phyloP scores from a whole-genome alignment of 1,140 invertebrate genomes.

The Formica exsecta region DNA sequence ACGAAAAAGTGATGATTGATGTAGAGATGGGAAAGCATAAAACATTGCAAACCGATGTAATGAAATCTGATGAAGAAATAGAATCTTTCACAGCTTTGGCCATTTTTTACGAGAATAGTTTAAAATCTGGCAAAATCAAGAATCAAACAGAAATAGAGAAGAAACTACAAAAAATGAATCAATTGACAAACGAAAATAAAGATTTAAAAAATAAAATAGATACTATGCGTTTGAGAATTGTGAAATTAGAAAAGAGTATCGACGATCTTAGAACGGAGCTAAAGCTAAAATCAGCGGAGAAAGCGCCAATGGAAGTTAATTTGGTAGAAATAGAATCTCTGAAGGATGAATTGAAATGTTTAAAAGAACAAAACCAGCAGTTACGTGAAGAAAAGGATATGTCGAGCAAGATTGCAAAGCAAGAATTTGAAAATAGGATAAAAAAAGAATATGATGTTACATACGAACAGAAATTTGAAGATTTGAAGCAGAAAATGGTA shows the following conservation, averaged over 20 bases:
- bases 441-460: conserved; percentile 81
- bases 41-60: conserved; percentile 65
- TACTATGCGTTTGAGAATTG: conserved; percentile 74
- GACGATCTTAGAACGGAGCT: conserved; percentile 79
- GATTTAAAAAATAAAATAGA: conserved; percentile 81
- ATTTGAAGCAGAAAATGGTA: conserved; percentile 85
- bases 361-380: conserved; percentile 63
- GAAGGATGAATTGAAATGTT: conserved; percentile 62
- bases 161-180: conserved; percentile 77
- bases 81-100: conserved; percentile 69
- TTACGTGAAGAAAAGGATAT: conserved; percentile 60
- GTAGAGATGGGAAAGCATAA: conserved; percentile 71
- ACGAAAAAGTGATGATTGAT: conserved; percentile 71
- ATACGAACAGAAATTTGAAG: conserved; percentile 83
- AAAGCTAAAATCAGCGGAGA: conserved; percentile 67
- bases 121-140: conserved; percentile 74
- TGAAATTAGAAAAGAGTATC: conserved; percentile 81
- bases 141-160: conserved; percentile 74
- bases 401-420: conserved; percentile 56
- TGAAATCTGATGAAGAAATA: conserved; percentile 69
- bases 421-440: conserved; percentile 74
- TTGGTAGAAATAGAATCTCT: conserved; percentile 68
- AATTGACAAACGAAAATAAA: conserved; percentile 77
- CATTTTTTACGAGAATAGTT: conserved; percentile 65
- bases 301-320: conserved; percentile 37